Percentiles rank a stretch among this genome's conserved stretches.
Conservation (phyloP, 2,888 invertebrate genomes). For the Eledone cirrhosa region DNA sequence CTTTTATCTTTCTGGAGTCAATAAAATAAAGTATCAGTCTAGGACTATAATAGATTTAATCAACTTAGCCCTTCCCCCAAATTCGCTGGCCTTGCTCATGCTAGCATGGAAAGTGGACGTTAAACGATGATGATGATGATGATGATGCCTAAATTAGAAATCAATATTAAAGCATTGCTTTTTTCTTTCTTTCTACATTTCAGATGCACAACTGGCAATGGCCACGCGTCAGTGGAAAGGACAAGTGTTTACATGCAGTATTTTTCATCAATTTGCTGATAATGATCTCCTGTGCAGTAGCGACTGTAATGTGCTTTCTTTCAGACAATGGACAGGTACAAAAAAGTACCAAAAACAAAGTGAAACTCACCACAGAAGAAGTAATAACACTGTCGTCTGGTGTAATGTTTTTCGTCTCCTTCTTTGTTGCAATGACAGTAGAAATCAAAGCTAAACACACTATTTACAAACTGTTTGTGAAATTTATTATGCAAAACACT, state of each 20-base stretch:
- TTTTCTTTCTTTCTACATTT: slow-evolving; percentile 42
- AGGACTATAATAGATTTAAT: too few species aligned
- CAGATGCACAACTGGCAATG: slow-evolving; percentile 69
- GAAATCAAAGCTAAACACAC: slow-evolving; percentile 70
- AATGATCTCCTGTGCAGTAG: slow-evolving; percentile 70
- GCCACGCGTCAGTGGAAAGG: slow-evolving; percentile 68
- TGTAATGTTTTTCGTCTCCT: slow-evolving; percentile 70
- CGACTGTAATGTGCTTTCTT: slow-evolving; percentile 70
- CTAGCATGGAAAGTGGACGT: too few species aligned
- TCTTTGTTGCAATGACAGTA: slow-evolving; percentile 71
- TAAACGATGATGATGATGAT: too few species aligned
- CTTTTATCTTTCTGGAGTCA: too few species aligned
- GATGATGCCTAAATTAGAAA: too few species aligned
- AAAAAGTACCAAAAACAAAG: slow-evolving; percentile 59
- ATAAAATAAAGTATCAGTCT: too few species aligned
- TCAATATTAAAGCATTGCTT: neutral
- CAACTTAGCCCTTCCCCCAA: too few species aligned
- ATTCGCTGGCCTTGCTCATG: too few species aligned
- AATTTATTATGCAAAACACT: slow-evolving; percentile 67
- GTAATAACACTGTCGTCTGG: slow-evolving; percentile 70
- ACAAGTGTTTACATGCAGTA: slow-evolving; percentile 69
- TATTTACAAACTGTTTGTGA: slow-evolving; percentile 67
- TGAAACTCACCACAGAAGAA: slow-evolving; percentile 68
- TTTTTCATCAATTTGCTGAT: slow-evolving; percentile 68
- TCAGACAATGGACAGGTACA: slow-evolving; percentile 64